A percentile compares a stretch with the other conserved stretches of the same genome.
These are phyloP conservation scores for Drosophila rubida DNA, from an alignment of 2,888 invertebrate genomes.

Conservation along the genomic window DNA sequence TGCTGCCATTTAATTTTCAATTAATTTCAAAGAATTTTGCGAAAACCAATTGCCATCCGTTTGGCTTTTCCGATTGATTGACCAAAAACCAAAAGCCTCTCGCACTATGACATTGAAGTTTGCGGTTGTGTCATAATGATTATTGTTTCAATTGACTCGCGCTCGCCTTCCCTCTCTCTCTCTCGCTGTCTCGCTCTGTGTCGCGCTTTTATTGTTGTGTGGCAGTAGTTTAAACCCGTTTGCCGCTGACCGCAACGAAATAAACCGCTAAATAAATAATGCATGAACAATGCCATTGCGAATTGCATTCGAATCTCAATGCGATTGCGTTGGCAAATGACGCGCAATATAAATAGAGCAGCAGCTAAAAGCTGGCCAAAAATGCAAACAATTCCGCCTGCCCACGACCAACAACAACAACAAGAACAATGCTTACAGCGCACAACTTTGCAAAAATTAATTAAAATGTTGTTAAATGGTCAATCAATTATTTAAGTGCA, in stretches of 20 bases:
- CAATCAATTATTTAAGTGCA: constrained; percentile 53
- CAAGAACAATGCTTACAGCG: constrained; percentile 13
- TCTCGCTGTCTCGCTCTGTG: neutral
- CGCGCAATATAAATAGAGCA: constrained; percentile 22
- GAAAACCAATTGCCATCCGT: constrained; percentile 22
- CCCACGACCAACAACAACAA: constrained; percentile 1
- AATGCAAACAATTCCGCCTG: constrained; percentile 7
- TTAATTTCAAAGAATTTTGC: constrained; percentile 40
- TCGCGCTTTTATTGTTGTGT: constrained; percentile 12
- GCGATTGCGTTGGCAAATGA: constrained; percentile 29
- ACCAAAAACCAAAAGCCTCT: constrained; percentile 30
- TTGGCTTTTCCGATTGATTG: constrained; percentile 56
- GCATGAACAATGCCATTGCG: constrained; percentile 53
- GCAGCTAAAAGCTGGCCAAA: constrained; percentile 16
- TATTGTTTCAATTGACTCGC: constrained; percentile 28
- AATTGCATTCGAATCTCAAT: constrained; percentile 50
- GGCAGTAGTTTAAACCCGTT: constrained; percentile 39
- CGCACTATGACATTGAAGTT: constrained; percentile 50
- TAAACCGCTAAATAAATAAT: constrained; percentile 78
- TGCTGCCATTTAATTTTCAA: constrained; percentile 21
- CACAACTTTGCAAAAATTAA: constrained; percentile 62
- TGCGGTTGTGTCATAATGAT: constrained; percentile 67
- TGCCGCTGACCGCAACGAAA: constrained; percentile 59
- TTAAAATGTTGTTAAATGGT: constrained; percentile 62
- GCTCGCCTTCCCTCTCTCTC: neutral